Conservation (phyloP, 2,113 vertebrate species). For the human (Homo sapiens) region GRCh38 chr4:46444001-46444500, state of each 20-base stretch:
- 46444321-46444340: not conserved
- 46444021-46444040: no score
- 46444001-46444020: no score
- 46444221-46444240: not conserved
- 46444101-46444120: not conserved
- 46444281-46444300: not conserved
- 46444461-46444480: slow-evolving; percentile 75
- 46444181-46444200: not conserved
- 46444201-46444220: not conserved
- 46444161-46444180: not conserved
- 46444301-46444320: not conserved
- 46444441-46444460: slow-evolving; percentile 65
- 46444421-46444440: slow-evolving; percentile 34
- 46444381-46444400: not conserved
- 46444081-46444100: not conserved
- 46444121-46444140: not conserved
- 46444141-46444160: not conserved
- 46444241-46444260: not conserved
- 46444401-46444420: slow-evolving; percentile 54
- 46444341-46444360: not conserved
- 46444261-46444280: not conserved
- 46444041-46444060: not conserved
- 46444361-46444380: not conserved
- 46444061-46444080: no score
- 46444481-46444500: slow-evolving; percentile 82